Base-by-base conservation (phyloP, 2,888 invertebrate species). In the Latheticus oryzae region DNA sequence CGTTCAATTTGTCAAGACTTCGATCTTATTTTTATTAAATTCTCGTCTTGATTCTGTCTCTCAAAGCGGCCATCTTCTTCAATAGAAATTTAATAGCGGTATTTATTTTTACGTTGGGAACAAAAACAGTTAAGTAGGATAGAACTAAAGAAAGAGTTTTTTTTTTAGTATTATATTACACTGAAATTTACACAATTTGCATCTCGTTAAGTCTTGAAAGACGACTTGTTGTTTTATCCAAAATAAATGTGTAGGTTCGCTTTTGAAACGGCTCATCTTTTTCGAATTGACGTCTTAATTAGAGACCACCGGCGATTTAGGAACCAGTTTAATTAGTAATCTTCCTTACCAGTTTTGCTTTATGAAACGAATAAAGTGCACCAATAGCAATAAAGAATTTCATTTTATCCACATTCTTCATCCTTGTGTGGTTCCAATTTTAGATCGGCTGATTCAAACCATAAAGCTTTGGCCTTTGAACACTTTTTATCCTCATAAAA, bases 331-430 rank as follows among this genome's bases (percentile, higher is more conserved):
- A 66, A 66, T 66, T 66, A 59, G 54, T 52, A 52, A 54, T 57
- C 58, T 51, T 21, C 48, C 48, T 43, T 16, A 12, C 42, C 19
- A 24, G n/a, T n/a, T 24, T 24, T 24, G 2, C 24, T 24, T 24
- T 9, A 28, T 28, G 9, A 28, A 28, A 28, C 12, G 8, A 2
- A n/a, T 17, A 26, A 42, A 35, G 33, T 43, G 26, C 42, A 24
- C 40, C 43, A 60, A 61, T 61, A 61, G 61, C 63, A 64, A 64
- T 62, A 62, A 64, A 64, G 60, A 60, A 62, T 63, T 63, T 58
- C 62, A 62, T 64, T 64, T 62, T 54, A 62, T 63, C 55, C 52
- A 56, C 59, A 63, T 61, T 65, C 59, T 61, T 62, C 62, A 62
- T 62, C 53, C 55, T 60, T 51, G 62, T 59, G 61, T 57, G 63